phyloP scores from a whole-genome alignment of 2,113 vertebrate genomes.

The Sporophila hypoxantha region DNA sequence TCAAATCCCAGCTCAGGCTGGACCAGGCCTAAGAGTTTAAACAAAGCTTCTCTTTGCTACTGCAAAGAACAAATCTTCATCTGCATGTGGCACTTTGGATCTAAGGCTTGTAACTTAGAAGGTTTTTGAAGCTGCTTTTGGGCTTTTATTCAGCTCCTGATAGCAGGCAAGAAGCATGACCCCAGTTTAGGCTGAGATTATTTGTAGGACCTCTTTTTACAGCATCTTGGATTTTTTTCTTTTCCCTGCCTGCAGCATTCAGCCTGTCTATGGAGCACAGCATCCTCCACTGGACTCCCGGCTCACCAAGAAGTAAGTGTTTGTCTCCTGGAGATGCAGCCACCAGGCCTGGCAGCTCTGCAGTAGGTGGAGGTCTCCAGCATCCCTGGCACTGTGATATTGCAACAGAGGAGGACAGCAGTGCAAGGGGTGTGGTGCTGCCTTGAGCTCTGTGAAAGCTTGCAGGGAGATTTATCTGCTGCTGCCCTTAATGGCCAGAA shows the following conservation, averaged over 20 bases:
- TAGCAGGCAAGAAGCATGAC: not conserved
- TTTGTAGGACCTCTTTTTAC: not conserved
- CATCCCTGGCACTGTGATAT: not conserved
- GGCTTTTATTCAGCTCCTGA: not conserved
- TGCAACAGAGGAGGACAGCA: not conserved
- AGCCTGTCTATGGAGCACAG: slow-evolving; percentile 94
- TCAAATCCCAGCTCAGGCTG: not conserved
- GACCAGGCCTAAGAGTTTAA: not conserved
- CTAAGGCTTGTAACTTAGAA: not conserved
- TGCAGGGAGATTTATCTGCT: not conserved
- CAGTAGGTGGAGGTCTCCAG: not conserved
- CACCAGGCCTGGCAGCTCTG: not conserved
- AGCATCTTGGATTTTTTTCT: not conserved
- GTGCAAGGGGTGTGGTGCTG: not conserved
- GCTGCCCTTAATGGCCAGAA: not conserved
- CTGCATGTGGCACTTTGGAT: not conserved
- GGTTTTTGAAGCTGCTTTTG: not conserved
- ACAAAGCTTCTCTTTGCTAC: not conserved
- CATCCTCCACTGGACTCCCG: slow-evolving; percentile 90
- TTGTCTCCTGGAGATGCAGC: not conserved
- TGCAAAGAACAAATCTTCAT: not conserved
- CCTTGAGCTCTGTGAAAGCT: not conserved
- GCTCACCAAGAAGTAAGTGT: slow-evolving; percentile 86
- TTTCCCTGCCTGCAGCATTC: slow-evolving; percentile 73
- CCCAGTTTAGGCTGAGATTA: not conserved